phyloP scores from a whole-genome alignment of 2,888 invertebrate genomes.

The Catocala nupta region DNA sequence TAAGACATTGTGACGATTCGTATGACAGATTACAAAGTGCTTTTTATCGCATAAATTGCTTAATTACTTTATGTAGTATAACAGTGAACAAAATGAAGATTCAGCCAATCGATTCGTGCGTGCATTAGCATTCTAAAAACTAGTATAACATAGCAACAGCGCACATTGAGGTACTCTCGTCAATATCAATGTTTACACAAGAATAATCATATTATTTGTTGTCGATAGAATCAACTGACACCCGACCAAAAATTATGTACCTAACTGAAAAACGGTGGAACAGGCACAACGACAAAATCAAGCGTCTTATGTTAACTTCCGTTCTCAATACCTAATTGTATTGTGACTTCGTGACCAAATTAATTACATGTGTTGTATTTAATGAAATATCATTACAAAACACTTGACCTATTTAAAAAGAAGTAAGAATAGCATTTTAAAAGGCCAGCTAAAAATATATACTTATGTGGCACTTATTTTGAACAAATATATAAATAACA shows the following conservation, averaged over 20 bases:
- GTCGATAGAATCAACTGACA: constrained; percentile 14
- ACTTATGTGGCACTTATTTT: too few relatives aligned
- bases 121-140: neutral
- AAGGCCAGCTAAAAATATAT: too few relatives aligned
- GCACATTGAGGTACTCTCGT: neutral
- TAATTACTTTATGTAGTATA: too few relatives aligned
- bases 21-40: neutral
- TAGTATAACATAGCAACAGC: neutral
- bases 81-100: too few relatives aligned
- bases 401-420: constrained; percentile 9
- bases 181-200: neutral
- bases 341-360: constrained; percentile 8
- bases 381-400: constrained; percentile 6
- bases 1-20: neutral
- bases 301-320: constrained; percentile 16
- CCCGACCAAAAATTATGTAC: constrained; percentile 14
- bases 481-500: too few relatives aligned
- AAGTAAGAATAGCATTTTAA: too few relatives aligned
- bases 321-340: constrained; percentile 20
- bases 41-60: neutral
- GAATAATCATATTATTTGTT: constrained; percentile 12
- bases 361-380: constrained; percentile 9
- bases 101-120: too few relatives aligned
- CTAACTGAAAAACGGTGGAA: constrained; percentile 17
- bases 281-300: constrained; percentile 12